Conservation (phyloP, 2,113 vertebrate species). For the Asarcornis scutulata region DNA sequence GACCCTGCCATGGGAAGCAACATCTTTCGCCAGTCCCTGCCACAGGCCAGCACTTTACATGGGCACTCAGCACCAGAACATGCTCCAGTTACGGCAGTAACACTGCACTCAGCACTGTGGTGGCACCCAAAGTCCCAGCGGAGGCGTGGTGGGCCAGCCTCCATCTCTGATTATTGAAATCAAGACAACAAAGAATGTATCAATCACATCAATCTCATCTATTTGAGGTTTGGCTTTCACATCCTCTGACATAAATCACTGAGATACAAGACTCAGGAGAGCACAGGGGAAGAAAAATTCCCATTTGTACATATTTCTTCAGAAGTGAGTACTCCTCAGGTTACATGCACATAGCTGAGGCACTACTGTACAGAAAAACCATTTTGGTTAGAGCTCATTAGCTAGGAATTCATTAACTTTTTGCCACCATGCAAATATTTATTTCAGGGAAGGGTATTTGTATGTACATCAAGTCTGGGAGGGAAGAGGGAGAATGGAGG, state of each 20-base stretch:
- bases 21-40: neutral
- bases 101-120: accelerated
- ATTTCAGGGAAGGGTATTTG: neutral
- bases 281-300: neutral
- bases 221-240: neutral
- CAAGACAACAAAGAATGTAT: neutral
- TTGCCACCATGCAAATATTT: neutral
- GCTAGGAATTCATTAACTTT: neutral
- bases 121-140: neutral
- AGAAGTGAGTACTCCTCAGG: neutral
- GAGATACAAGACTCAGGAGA: neutral
- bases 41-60: accelerated
- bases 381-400: neutral
- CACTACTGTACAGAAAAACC: neutral
- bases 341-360: neutral
- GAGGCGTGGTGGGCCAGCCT: neutral
- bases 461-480: neutral
- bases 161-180: neutral
- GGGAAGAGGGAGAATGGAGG: neutral
- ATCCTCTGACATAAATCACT: neutral
- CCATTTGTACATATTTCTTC: neutral
- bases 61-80: neutral
- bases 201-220: neutral
- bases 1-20: neutral
- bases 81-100: neutral